Percentiles rank a stretch among this genome's conserved stretches.
Conservation (phyloP, 2,888 invertebrate genomes). For the Synergus itoensis region DNA sequence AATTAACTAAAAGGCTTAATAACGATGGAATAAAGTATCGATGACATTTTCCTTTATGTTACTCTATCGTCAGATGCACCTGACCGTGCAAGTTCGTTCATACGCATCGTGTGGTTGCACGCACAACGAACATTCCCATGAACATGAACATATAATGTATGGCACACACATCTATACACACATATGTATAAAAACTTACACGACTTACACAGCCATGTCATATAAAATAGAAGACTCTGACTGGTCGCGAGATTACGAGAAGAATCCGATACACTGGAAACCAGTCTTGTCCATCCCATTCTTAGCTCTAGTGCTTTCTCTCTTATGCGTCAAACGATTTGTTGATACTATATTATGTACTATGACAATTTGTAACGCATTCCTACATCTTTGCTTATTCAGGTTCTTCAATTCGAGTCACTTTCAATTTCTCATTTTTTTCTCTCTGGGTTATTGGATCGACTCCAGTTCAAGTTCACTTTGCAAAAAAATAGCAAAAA, state of each 20-base stretch:
- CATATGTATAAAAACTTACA: background rate
- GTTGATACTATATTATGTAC: constrained; percentile 26
- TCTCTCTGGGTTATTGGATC: background rate
- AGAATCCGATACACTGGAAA: constrained; percentile 61
- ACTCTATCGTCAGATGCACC: constrained; percentile 41
- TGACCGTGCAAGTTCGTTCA: constrained; percentile 44
- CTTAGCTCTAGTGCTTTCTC: constrained; percentile 35
- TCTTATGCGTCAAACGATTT: constrained; percentile 31
- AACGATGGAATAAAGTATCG: constrained; percentile 30
- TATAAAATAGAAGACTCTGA: constrained; percentile 53
- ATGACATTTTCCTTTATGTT: constrained; percentile 47
- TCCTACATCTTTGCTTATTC: constrained; percentile 32
- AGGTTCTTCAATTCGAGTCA: constrained; percentile 17
- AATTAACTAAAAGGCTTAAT: background rate
- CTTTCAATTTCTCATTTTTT: constrained; percentile 38
- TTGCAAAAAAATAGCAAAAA: background rate
- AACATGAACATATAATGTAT: constrained; percentile 49
- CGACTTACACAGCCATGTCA: background rate
- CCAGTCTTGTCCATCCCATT: constrained; percentile 52
- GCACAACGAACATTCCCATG: constrained; percentile 72
- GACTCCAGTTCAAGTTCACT: background rate
- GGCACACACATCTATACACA: constrained; percentile 56
- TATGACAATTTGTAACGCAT: constrained; percentile 40
- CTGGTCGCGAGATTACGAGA: constrained; percentile 54
- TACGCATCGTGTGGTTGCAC: constrained; percentile 68